Conservation (phyloP, 2,113 vertebrate species). For the Corythornis vintsioides region DNA sequence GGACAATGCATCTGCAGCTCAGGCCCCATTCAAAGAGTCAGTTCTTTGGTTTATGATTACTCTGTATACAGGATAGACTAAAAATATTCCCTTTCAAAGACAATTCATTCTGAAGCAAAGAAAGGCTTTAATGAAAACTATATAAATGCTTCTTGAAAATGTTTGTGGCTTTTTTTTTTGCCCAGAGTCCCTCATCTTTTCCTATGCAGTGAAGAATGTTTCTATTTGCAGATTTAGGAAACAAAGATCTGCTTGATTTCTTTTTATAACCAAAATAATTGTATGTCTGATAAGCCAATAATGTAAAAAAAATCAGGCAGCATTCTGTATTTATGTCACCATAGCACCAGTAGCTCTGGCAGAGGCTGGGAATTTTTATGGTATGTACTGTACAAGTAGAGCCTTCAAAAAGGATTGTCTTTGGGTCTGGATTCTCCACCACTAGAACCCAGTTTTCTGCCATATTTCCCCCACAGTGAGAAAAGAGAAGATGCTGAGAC, state of each 20-base stretch:
- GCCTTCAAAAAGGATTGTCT: not conserved
- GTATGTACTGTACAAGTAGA: not conserved
- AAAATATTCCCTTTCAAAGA: not conserved
- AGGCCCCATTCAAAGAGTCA: not conserved
- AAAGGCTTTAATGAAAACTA: not conserved
- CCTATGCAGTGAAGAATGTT: not conserved
- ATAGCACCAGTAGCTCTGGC: constrained; percentile 7
- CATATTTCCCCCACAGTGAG: not conserved
- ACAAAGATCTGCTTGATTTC: not conserved
- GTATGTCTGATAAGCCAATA: not conserved
- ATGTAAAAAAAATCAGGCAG: constrained; percentile 8
- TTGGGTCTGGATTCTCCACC: not conserved
- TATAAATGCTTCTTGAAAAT: not conserved
- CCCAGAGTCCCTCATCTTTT: not conserved
- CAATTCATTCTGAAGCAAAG: not conserved
- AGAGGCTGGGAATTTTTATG: not conserved
- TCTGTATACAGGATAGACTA: not conserved
- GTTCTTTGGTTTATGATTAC: not conserved
- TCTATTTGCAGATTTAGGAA: not conserved
- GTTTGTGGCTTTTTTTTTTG: not conserved
- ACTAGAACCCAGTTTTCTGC: not conserved
- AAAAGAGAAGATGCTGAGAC: not conserved
- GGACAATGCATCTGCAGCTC: not conserved
- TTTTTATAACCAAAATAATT: constrained; percentile 11
- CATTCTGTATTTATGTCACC: constrained; percentile 41